Evolutionary conservation across 2,797 vertebrate genomes (phyloP), one percentile per base, ranked within the genome.

Genomic region (Channallabes apus): DNA sequence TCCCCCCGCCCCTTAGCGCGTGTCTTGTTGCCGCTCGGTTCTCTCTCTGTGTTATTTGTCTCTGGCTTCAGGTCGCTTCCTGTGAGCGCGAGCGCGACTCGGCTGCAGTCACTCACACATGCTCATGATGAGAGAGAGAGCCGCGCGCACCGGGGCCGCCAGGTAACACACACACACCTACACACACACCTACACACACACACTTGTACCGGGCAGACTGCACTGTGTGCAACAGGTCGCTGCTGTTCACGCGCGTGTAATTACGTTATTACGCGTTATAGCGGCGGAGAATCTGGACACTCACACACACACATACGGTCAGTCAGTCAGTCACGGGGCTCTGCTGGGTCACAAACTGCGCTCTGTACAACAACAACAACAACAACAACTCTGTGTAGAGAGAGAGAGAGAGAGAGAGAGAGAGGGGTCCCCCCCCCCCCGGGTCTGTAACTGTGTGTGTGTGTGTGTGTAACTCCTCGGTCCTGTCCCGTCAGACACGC

Each of bases 81-180:
- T 76, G 72, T 54, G 46, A 54, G 46, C 72, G 51, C 73, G 73
- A 76, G 73, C 51, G 73, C 73, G 27, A 76, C 72, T 75, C 73
- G 41, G 7, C 41, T 56, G 51, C 73, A 58, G 27, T 76, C 27
- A 76, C 15, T 27, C 73, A 27, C 73, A 76, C 73, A 76, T 76
- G 73, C 20, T 56, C 73, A 76, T 29, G 51, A 76, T 76, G 73
- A 56, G 73, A 56, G 73, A 76, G 51, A 56, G 17, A 76, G n/a
- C 73, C n/a, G 27, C 51, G 73, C 73, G 73, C 73, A 56, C 73
- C 51, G 73, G 51, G 73, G 71, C 73, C 73, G 73, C 73, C 73
- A 76, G 73, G 73, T 76, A 73, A 73, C 71, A 18, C 71, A 17
- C 71, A 7, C 71, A 15, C 41, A 51, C 71, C 32, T 32, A 51